These are phyloP conservation scores for Syrrhaptes paradoxus DNA, from an alignment of 2,113 vertebrate species.

Conservation along the genomic window DNA sequence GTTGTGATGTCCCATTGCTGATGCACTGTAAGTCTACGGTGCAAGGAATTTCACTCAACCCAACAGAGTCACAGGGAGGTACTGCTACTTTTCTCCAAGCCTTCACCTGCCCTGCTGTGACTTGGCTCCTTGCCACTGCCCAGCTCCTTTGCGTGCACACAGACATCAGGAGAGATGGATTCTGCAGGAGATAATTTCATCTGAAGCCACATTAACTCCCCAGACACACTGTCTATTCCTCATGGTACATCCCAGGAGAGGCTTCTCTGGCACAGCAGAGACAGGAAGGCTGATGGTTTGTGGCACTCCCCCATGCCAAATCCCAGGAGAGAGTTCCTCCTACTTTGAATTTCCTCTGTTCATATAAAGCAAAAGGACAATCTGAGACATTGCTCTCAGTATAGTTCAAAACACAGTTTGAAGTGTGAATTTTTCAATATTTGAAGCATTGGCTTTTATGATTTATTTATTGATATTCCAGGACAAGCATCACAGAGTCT, in stretches of 20 bases:
- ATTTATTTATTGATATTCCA: slow-evolving; percentile 72
- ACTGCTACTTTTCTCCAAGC: not conserved
- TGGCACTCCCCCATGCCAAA: slow-evolving; percentile 52
- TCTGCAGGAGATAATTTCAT: slow-evolving; percentile 41
- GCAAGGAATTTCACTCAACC: not conserved
- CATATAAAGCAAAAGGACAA: slow-evolving; percentile 61
- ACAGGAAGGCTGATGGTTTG: slow-evolving; percentile 51
- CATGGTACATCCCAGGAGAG: slow-evolving; percentile 40
- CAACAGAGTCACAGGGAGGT: not conserved
- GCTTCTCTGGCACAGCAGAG: slow-evolving; percentile 34
- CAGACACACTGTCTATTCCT: slow-evolving; percentile 43
- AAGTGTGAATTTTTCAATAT: slow-evolving; percentile 69
- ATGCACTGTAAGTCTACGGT: fast-evolving
- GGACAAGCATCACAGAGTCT: slow-evolving; percentile 22
- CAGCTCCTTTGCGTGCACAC: not conserved
- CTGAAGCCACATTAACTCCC: slow-evolving; percentile 42
- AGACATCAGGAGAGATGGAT: not conserved
- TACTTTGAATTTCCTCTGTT: slow-evolving; percentile 66
- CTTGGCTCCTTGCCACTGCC: not conserved
- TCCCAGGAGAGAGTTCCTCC: slow-evolving; percentile 18
- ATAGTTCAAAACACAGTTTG: slow-evolving; percentile 67
- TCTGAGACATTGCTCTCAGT: slow-evolving; percentile 52
- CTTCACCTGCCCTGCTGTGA: not conserved
- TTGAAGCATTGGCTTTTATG: slow-evolving; percentile 69
- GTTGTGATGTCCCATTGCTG: not conserved